Evolutionary conservation across 2,888 invertebrate species (phyloP).

Genomic region (Neoitamus cyanurus): DNA sequence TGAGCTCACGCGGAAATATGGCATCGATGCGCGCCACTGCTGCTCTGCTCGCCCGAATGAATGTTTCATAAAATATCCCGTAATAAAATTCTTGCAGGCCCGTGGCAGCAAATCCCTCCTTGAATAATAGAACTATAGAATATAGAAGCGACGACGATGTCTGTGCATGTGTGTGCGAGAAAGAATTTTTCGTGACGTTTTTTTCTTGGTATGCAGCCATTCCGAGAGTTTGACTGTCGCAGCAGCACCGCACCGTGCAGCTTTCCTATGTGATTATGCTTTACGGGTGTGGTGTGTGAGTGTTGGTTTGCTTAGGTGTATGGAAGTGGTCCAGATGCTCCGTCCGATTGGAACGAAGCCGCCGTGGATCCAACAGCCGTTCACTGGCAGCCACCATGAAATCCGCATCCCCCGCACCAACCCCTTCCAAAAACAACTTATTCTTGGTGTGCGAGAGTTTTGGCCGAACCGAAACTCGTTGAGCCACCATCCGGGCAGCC

Average conservation of each 20-base stretch:
- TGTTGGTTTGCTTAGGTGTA: neutral
- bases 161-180: neutral
- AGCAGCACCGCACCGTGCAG: neutral
- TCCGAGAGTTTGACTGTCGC: neutral
- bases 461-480: neutral
- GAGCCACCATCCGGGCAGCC: neutral
- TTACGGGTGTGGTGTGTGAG: neutral
- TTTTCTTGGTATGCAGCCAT: neutral
- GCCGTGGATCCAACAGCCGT: neutral
- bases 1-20: neutral
- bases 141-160: neutral
- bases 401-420: neutral
- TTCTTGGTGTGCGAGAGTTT: neutral
- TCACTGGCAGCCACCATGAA: neutral
- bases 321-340: neutral
- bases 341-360: neutral
- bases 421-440: neutral
- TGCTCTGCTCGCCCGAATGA: neutral
- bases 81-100: constrained; percentile 38
- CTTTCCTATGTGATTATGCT: neutral
- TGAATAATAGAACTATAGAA: neutral
- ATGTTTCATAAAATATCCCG: constrained; percentile 31
- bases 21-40: neutral
- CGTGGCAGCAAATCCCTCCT: neutral
- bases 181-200: neutral